A percentile compares a stretch with the other conserved stretches of the same genome.
Conservation (phyloP, 1,140 invertebrate genomes). For the Philopotamus ludificatus region DNA sequence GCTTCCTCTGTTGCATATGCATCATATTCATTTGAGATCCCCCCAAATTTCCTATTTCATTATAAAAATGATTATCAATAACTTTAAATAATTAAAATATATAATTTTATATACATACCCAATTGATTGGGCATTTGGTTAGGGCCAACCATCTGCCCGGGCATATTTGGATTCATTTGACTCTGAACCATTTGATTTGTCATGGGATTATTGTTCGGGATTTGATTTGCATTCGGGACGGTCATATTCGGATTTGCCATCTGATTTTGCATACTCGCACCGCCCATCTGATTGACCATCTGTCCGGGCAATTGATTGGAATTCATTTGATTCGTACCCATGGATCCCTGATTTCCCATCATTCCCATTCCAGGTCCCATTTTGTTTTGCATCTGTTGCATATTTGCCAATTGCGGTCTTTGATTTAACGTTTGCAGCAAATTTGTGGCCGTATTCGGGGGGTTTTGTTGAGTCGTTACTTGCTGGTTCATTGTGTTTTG, state of each 20-base stretch:
- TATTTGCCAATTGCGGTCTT: constrained; percentile 59
- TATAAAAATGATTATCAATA: not conserved
- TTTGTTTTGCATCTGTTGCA: constrained; percentile 61
- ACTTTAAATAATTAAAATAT: not conserved
- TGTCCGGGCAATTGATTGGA: constrained; percentile 53
- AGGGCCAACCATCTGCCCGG: constrained; percentile 46
- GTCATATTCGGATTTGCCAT: constrained; percentile 31
- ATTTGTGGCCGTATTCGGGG: constrained; percentile 56
- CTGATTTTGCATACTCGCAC: constrained; percentile 46
- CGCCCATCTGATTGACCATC: constrained; percentile 55
- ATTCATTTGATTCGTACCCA: constrained; percentile 46
- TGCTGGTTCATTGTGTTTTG: constrained; percentile 56
- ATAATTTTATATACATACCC: not conserved
- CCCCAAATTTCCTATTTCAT: constrained; percentile 48
- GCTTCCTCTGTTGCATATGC: constrained; percentile 58
- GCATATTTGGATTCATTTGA: constrained; percentile 39
- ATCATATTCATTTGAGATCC: constrained; percentile 57
- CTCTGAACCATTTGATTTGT: constrained; percentile 31
- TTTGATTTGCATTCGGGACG: constrained; percentile 31
- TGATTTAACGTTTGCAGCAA: constrained; percentile 63
- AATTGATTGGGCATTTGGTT: constrained; percentile 48
- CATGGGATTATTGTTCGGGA: constrained; percentile 34
- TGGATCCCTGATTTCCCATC: constrained; percentile 45
- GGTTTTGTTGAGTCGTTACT: constrained; percentile 48
- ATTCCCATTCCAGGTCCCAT: constrained; percentile 54